phyloP scores from a whole-genome alignment of 64 coral and sea anemone genomes.

The Actinia equina region DNA sequence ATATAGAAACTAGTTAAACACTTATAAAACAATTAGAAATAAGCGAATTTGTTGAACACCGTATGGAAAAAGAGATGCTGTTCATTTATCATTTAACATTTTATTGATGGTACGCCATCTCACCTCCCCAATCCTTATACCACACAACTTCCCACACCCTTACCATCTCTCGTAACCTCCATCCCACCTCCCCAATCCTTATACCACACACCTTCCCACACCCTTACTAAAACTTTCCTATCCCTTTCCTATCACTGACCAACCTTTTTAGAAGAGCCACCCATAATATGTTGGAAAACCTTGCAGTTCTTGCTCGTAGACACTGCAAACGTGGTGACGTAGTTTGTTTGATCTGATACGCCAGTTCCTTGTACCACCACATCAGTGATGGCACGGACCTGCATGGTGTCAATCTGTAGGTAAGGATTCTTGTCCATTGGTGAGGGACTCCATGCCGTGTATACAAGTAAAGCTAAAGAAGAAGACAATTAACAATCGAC shows the following conservation, averaged over 20 bases:
- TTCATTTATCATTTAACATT: too few relatives aligned
- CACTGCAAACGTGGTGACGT: constrained; percentile 29
- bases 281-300: constrained; percentile 11
- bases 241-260: background rate
- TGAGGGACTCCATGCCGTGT: background rate
- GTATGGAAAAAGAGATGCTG: too few relatives aligned
- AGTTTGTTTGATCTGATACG: background rate
- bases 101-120: too few relatives aligned
- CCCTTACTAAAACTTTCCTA: too few relatives aligned
- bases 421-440: constrained; percentile 22
- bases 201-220: too few relatives aligned
- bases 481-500: background rate
- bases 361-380: constrained; percentile 30
- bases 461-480: background rate
- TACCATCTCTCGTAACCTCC: too few relatives aligned
- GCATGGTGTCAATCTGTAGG: constrained; percentile 29
- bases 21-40: too few relatives aligned
- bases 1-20: background rate
- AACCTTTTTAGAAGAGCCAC: constrained; percentile 2
- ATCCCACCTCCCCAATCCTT: too few relatives aligned
- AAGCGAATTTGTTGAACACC: too few relatives aligned
- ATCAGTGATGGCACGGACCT: background rate
- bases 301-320: constrained; percentile 35
- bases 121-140: too few relatives aligned
- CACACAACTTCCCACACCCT: too few relatives aligned